A percentile compares a stretch with the other conserved stretches of the same genome.
Conservation (phyloP, 2,888 invertebrate species). For the Philonicus albiceps region DNA sequence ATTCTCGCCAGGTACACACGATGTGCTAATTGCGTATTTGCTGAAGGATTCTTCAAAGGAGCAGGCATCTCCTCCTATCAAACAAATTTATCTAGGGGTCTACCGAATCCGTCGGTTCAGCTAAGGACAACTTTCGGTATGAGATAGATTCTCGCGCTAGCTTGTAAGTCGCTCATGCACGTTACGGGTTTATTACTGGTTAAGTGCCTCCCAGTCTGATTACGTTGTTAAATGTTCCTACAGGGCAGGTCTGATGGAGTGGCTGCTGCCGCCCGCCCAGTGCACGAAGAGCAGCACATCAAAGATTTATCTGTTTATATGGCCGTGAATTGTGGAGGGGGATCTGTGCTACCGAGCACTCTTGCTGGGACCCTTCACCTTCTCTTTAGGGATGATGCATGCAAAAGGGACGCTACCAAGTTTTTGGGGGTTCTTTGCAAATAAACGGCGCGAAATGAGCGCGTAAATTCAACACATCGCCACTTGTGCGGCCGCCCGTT, state of each 20-base stretch:
- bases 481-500: neutral
- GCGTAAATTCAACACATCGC: slow-evolving; percentile 44
- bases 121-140: slow-evolving; percentile 17
- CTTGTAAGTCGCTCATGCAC: slow-evolving; percentile 21
- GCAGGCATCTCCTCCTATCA: slow-evolving; percentile 39
- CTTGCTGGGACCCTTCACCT: neutral
- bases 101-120: slow-evolving; percentile 20
- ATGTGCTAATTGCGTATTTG: slow-evolving; percentile 48
- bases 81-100: slow-evolving; percentile 38
- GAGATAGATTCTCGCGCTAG: slow-evolving; percentile 28
- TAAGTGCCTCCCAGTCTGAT: slow-evolving; percentile 41
- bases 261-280: neutral
- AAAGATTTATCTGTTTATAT: slow-evolving; percentile 45
- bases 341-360: neutral
- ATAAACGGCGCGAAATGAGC: slow-evolving; percentile 47
- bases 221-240: slow-evolving; percentile 17
- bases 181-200: slow-evolving; percentile 44
- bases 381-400: neutral
- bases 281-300: slow-evolving; percentile 20
- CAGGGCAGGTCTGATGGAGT: neutral
- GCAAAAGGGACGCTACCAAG: slow-evolving; percentile 27
- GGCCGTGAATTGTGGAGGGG: neutral
- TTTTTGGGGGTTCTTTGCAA: slow-evolving; percentile 27
- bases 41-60: slow-evolving; percentile 45
- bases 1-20: slow-evolving; percentile 47